Base-by-base conservation (phyloP, 2,888 invertebrate species). In the Scrobipalpa costella region DNA sequence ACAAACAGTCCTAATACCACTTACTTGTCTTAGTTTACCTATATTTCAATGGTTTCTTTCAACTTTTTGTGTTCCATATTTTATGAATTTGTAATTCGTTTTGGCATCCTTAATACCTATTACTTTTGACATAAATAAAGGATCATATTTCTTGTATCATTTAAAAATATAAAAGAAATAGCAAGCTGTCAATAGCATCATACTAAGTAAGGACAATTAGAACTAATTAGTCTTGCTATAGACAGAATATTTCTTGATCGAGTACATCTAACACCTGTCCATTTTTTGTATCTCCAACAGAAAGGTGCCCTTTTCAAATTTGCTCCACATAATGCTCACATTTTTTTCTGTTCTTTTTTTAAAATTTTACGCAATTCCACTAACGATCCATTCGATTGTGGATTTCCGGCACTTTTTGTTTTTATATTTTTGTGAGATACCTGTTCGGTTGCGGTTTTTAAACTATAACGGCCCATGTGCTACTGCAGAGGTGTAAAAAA, bases 341-440 rank as follows among this genome's bases (percentile, higher is more conserved):
- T 87, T 15, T 86, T 84, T 81, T 79, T 21, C 7, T 5, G 27
- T 47, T 27, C 3, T 21, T n/a, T 44, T 27, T 59, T 59, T 44
- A 21, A 77, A 76, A 70, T 79, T 80, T 85, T 79, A 79, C 73
- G 75, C 78, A 81, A 86, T 86, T 83, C 78, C 69, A 76, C 81
- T 86, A 89, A 88, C 85, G 85, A 86, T 80, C 78, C 78, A 73
- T 79, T 74, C 72, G 80, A 86, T 84, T 76, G 80, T 70, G 69
- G 63, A 79, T 77, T 85, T 86, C 88, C 84, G 82, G 80, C 71
- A 73, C 77, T 77, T 66, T 69, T 57, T 33, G 7, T 17, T 38
- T 38, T 38, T 17, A 17, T 57, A 58, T 17, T 58, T 78, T 79
- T 72, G 64, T 64, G 61, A 58, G 50, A 50, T 67, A 63, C 55